Evolutionary conservation across 1,140 invertebrate species (phyloP).

Genomic region (Notospermus geniculatus): DNA sequence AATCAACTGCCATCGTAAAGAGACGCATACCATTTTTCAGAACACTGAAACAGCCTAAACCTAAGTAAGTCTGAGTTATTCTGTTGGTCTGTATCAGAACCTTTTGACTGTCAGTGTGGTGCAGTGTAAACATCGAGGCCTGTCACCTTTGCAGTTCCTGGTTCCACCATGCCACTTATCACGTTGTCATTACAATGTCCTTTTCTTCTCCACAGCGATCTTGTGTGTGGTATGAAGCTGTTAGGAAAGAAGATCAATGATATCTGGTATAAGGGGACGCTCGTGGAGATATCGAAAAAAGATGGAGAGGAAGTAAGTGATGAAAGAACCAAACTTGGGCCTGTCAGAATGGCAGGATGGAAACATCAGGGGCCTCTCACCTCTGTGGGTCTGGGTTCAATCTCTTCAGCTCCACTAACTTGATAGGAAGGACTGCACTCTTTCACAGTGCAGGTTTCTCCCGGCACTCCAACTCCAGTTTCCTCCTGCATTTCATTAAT

Average conservation of each 20-base stretch:
- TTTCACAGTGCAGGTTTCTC: not conserved
- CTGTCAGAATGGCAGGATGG: no score
- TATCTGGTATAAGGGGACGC: conserved; percentile 57
- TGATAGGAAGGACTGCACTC: not conserved
- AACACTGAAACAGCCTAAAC: no score
- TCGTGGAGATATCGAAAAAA: conserved; percentile 52
- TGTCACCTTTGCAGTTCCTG: not conserved
- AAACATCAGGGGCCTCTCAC: not conserved
- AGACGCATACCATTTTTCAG: no score
- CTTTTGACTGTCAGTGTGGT: not conserved
- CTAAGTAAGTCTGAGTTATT: no score
- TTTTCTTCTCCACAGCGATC: conserved; percentile 7
- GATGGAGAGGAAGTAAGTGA: not conserved
- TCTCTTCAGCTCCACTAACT: not conserved
- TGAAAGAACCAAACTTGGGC: not conserved
- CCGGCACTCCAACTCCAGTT: no score
- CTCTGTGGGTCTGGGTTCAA: not conserved
- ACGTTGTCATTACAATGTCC: no score
- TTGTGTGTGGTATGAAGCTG: conserved; percentile 59
- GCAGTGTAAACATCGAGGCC: no score
- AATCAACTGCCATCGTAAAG: no score
- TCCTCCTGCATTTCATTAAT: no score
- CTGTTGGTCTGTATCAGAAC: no score
- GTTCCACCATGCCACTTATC: not conserved
- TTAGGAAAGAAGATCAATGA: conserved; percentile 51